Evolutionary conservation across 2,797 vertebrate genomes (phyloP).

Genomic region (Pyrocephalus nanus): DNA sequence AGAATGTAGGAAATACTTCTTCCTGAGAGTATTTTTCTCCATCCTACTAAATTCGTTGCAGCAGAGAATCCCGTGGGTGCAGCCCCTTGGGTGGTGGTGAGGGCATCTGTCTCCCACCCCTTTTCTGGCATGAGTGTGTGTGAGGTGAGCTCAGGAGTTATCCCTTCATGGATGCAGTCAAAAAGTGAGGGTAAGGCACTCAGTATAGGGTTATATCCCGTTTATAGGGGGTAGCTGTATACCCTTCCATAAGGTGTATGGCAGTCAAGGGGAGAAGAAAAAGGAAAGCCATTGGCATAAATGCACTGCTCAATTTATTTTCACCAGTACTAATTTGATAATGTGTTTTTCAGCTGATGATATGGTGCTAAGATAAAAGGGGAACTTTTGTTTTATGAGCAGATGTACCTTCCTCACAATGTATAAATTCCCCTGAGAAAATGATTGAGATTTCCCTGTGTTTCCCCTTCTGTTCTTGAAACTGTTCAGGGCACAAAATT

Average conservation of each 20-base stretch:
- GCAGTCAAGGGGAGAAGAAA: neutral
- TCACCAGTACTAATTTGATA: neutral
- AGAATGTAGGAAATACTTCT: neutral
- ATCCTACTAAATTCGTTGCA: neutral
- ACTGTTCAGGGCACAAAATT: neutral
- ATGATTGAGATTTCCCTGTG: neutral
- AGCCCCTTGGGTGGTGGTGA: neutral
- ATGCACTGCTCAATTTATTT: neutral
- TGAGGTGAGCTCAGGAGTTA: neutral
- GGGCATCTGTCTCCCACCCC: neutral
- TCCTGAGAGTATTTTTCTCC: neutral
- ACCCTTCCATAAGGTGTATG: neutral
- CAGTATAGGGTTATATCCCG: neutral
- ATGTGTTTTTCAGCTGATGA: neutral
- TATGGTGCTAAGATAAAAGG: neutral
- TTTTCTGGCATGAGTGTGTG: neutral
- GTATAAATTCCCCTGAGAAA: neutral
- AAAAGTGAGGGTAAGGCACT: neutral
- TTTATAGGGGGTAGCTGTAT: neutral
- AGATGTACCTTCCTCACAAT: neutral
- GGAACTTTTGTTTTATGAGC: neutral
- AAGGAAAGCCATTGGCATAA: neutral
- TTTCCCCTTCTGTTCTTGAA: neutral
- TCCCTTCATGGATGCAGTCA: neutral
- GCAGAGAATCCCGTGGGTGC: accelerated